Conservation (phyloP, 1,140 invertebrate genomes). For the Drosophila biarmipes region DNA sequence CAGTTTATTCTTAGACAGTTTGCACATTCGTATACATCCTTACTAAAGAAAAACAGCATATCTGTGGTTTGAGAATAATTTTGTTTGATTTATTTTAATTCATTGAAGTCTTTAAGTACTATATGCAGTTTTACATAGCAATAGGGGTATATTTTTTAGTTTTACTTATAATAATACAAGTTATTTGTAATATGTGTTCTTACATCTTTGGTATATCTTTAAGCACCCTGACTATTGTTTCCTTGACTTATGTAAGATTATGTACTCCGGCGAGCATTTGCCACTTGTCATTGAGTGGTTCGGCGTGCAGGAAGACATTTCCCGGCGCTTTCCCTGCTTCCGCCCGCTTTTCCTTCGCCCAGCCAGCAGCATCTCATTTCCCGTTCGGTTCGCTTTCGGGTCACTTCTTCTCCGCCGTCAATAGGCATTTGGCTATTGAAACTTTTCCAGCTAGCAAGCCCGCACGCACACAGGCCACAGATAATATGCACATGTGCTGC, state of each 20-base stretch:
- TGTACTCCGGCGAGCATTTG: conserved; percentile 47
- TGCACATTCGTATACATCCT: neutral
- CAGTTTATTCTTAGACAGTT: neutral
- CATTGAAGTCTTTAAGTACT: no score
- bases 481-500: conserved; percentile 37
- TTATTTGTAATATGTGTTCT: no score
- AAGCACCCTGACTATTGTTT: no score
- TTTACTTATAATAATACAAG: neutral
- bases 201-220: no score
- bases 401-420: conserved; percentile 51
- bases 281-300: conserved; percentile 58
- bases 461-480: conserved; percentile 26
- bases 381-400: conserved; percentile 64
- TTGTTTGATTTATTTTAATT: no score
- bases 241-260: conserved; percentile 45
- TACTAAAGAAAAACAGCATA: no score
- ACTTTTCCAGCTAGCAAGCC: conserved; percentile 38
- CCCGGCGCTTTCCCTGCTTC: neutral
- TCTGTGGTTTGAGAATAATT: neutral
- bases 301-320: conserved; percentile 32
- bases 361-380: conserved; percentile 69
- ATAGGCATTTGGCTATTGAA: conserved; percentile 78
- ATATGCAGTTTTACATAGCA: neutral
- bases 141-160: no score
- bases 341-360: conserved; percentile 10